phyloP scores from a whole-genome alignment of 2,797 vertebrate species.

The Tokudaia muenninki region DNA sequence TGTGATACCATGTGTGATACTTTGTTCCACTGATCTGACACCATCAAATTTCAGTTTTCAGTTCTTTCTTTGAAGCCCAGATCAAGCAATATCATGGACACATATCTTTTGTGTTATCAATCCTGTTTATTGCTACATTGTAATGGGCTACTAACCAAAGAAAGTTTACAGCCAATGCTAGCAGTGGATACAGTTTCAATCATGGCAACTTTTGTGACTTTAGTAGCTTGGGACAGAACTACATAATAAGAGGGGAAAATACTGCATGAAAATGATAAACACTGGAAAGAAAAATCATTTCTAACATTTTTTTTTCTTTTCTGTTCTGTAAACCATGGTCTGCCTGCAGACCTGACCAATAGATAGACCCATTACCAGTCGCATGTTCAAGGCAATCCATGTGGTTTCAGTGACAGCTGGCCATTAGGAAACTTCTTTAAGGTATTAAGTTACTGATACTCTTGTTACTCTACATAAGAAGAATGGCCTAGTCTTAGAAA shows the following conservation, averaged over 20 bases:
- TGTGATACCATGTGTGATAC: slow-evolving; percentile 82
- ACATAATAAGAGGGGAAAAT: slow-evolving; percentile 55
- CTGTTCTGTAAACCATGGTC: not conserved
- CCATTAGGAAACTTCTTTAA: not conserved
- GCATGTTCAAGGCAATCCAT: not conserved
- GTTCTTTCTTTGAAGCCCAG: slow-evolving; percentile 86
- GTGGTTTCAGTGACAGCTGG: not conserved
- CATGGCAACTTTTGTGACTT: slow-evolving; percentile 40
- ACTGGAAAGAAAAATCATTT: slow-evolving; percentile 15
- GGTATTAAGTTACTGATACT: not conserved
- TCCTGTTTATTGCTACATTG: slow-evolving; percentile 72
- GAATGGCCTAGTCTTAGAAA: not conserved
- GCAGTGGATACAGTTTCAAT: slow-evolving; percentile 73
- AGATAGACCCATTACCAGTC: not conserved
- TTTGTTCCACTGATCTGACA: slow-evolving; percentile 82
- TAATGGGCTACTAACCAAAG: slow-evolving; percentile 65
- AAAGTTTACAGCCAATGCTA: slow-evolving; percentile 49
- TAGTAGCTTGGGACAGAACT: not conserved
- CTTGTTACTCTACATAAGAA: not conserved
- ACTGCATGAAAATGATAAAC: slow-evolving; percentile 23
- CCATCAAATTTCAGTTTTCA: slow-evolving; percentile 83
- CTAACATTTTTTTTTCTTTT: not conserved
- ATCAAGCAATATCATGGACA: slow-evolving; percentile 84
- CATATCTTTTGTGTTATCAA: slow-evolving; percentile 78
- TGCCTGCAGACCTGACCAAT: not conserved